Evolutionary conservation across 2,113 vertebrate species (phyloP), one percentile per base, ranked within the genome.

Genomic region (Hirundichthys speculiger): DNA sequence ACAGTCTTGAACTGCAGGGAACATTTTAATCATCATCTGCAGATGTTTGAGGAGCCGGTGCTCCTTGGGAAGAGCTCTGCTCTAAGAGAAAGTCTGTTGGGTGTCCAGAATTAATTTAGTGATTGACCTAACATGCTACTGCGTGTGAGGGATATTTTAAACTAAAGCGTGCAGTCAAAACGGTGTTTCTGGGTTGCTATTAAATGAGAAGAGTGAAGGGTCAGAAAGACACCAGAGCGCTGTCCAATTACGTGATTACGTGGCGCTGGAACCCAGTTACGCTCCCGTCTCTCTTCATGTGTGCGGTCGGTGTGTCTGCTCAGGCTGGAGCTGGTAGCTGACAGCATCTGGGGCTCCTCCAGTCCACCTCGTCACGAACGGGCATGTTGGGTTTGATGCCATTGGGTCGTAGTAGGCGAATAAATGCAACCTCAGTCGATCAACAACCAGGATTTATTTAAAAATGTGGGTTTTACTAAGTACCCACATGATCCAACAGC

Each of bases 141-240:
- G 11, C 11, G 5, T 18, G 21, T 56, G 15, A 55, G 63, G 52
- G 20, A 65, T 39, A 79, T 62, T 73, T 14, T n/a, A 12, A 68
- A 73, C 53, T 38, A 24, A 56, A 24, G 18, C 19, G 27, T 19
- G 15, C 41, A 42, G 24, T 15, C 60, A 15, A 63, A 80, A 74
- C 48, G 80, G 56, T 80, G 81, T 74, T 74, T 84, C 56, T 43
- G 73, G 62, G 69, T 77, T 65, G 56, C 43, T 27, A 42, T 51
- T 66, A 66, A 27, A 76, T 67, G 60, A 55, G 52, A 73, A 73
- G 42, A 73, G 64, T n/a, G 16, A 27, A 66, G 38, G 64, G 69
- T 79, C 55, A 53, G 63, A 72, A 73, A 52, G 51, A 51, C 53
- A 64, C 70, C 38, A 68, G 71, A 64, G 72, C 61, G 38, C 34